A percentile compares a stretch with the other conserved stretches of the same genome.
Conservation (phyloP, 2,797 vertebrate genomes). For the Cynopterus sphinx region DNA sequence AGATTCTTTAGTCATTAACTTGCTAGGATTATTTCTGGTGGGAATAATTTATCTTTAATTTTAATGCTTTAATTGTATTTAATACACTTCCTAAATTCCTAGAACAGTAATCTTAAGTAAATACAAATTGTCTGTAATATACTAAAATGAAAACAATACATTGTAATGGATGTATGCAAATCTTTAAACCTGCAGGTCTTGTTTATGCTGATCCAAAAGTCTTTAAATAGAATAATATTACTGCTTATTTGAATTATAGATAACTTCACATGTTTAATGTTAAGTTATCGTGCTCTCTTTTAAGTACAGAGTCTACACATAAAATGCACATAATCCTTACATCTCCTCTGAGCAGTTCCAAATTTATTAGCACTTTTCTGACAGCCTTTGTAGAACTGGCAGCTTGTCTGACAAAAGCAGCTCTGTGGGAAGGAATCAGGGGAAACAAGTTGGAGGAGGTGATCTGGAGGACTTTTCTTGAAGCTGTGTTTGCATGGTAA, state of each 20-base stretch:
- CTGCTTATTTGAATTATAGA: neutral
- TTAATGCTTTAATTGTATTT: conserved; percentile 51
- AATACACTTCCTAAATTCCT: conserved; percentile 23
- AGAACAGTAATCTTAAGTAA: conserved; percentile 47
- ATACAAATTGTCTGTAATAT: neutral
- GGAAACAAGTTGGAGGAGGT: neutral
- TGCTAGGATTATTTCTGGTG: conserved; percentile 21
- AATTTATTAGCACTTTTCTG: neutral
- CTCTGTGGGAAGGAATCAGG: neutral
- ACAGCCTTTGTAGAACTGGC: neutral
- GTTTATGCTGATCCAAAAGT: neutral
- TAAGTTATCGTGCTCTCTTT: neutral
- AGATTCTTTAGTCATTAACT: conserved; percentile 44
- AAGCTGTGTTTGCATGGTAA: neutral
- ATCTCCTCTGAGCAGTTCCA: neutral
- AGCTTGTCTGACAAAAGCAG: neutral
- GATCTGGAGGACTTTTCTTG: neutral
- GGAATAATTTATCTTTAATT: conserved; percentile 54
- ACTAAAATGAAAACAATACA: conserved; percentile 30
- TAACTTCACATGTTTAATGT: neutral
- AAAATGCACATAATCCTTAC: neutral
- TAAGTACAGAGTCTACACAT: neutral
- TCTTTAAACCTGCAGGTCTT: neutral
- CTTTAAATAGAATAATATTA: neutral
- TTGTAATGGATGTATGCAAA: neutral